These are phyloP conservation scores for Propithecus coquereli DNA, from an alignment of 2,113 vertebrate species.

Conservation along the genomic window DNA sequence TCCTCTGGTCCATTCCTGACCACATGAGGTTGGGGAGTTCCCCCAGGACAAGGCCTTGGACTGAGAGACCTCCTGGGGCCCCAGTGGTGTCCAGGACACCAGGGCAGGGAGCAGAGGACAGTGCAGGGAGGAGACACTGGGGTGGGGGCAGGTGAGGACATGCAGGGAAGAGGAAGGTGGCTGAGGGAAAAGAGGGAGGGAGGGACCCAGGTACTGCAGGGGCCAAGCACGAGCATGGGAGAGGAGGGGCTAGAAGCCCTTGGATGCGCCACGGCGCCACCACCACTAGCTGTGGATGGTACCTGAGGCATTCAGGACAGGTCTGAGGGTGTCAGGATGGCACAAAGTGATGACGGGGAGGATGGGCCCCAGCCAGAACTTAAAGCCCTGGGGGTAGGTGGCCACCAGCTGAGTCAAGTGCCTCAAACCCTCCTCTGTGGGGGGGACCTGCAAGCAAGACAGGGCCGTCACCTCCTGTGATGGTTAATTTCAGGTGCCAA, in stretches of 20 bases:
- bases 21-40: neutral
- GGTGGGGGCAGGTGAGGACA: too few species aligned
- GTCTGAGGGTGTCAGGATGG: conserved; percentile 56
- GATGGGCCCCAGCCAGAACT: conserved; percentile 54
- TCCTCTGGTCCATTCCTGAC: neutral
- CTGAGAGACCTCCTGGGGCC: too few species aligned
- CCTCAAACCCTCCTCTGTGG: conserved; percentile 35
- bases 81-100: neutral
- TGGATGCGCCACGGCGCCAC: neutral
- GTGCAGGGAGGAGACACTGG: too few species aligned
- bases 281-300: neutral
- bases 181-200: neutral
- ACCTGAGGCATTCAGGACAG: conserved; percentile 62
- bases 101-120: too few species aligned
- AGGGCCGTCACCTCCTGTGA: neutral
- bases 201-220: too few species aligned
- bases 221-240: too few species aligned
- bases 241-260: too few species aligned
- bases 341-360: neutral
- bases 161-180: neutral
- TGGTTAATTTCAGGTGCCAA: too few species aligned
- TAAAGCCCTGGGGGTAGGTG: neutral
- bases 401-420: neutral
- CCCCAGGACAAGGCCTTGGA: neutral
- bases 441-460: neutral